A percentile compares a stretch with the other conserved stretches of the same genome.
Conservation (phyloP, 2,797 vertebrate species). For the Microctenopoma steveboyesi region DNA sequence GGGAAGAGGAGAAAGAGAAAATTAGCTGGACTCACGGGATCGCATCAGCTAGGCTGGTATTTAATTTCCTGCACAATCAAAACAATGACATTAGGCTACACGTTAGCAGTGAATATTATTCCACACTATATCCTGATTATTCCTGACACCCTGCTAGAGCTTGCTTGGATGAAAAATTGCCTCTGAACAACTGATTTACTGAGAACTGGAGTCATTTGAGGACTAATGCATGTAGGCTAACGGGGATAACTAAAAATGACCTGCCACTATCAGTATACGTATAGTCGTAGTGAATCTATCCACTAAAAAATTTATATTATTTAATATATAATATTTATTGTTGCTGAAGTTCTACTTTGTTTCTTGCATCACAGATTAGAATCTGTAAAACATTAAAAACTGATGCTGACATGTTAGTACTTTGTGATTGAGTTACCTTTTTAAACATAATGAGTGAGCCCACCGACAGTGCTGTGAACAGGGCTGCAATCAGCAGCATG, state of each 20-base stretch:
- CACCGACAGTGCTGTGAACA: slow-evolving; percentile 96
- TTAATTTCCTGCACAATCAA: slow-evolving; percentile 14
- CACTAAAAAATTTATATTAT: neutral
- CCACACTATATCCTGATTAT: neutral
- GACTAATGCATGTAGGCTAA: neutral
- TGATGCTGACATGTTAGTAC: neutral
- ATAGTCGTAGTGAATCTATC: neutral
- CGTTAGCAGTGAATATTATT: neutral
- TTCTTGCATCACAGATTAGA: neutral
- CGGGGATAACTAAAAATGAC: neutral
- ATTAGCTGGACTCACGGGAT: neutral
- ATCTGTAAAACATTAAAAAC: neutral
- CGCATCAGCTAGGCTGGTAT: neutral
- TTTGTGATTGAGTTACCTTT: slow-evolving; percentile 85
- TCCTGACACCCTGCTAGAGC: neutral
- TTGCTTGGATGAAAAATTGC: neutral
- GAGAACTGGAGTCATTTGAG: neutral
- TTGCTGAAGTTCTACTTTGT: no score
- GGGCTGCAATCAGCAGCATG: slow-evolving; percentile 96
- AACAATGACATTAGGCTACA: neutral
- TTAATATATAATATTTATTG: no score
- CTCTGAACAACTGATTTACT: no score
- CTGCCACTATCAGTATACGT: neutral
- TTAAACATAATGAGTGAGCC: slow-evolving; percentile 99
- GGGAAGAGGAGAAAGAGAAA: slow-evolving; percentile 14